Conservation (phyloP, 2,888 invertebrate genomes). For the Meta bourneti region DNA sequence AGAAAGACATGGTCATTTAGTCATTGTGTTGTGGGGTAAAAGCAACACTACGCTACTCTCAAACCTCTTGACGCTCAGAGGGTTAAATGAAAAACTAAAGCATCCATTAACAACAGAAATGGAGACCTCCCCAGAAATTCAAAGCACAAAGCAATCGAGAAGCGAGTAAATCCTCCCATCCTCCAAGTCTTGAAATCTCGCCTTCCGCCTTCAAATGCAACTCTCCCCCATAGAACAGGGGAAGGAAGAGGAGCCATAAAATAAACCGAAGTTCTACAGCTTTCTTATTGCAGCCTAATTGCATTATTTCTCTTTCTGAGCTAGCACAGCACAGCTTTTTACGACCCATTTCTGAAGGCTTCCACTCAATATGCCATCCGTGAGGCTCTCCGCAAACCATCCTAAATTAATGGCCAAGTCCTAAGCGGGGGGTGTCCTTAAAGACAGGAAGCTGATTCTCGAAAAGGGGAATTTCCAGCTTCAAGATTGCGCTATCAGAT, state of each 20-base stretch:
- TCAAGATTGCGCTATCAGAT: slow-evolving; percentile 21
- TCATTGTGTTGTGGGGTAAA: too few species aligned
- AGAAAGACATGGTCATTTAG: too few species aligned
- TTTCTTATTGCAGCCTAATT: slow-evolving; percentile 59
- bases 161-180: too few species aligned
- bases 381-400: neutral
- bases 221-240: neutral
- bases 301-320: slow-evolving; percentile 38
- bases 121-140: too few species aligned
- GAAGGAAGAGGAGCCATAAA: slow-evolving; percentile 17
- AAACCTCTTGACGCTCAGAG: too few species aligned
- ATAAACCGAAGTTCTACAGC: slow-evolving; percentile 1
- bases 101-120: too few species aligned
- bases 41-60: too few species aligned
- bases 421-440: slow-evolving; percentile 29
- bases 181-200: slow-evolving; percentile 13
- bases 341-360: slow-evolving; percentile 31
- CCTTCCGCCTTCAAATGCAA: neutral
- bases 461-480: slow-evolving; percentile 1
- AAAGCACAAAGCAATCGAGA: too few species aligned
- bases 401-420: slow-evolving; percentile 44
- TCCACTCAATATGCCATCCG: slow-evolving; percentile 52
- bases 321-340: slow-evolving; percentile 30
- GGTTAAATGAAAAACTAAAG: too few species aligned
- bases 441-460: slow-evolving; percentile 38